Base-by-base conservation (phyloP, 1,140 invertebrate genomes). In the Lysiphlebus fabarum region DNA sequence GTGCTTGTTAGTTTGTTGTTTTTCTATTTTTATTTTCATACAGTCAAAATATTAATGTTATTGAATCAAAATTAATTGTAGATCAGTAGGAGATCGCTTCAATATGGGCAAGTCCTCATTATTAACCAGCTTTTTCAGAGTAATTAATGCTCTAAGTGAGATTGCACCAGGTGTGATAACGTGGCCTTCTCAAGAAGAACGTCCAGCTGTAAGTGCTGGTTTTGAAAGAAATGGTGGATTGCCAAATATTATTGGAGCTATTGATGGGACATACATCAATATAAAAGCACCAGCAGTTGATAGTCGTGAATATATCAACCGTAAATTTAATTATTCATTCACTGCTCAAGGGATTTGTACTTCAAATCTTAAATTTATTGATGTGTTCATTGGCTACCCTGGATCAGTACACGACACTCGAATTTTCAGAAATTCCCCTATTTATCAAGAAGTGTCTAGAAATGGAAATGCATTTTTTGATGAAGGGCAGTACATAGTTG, bases 211-310 rank as follows among this genome's bases (percentile, higher is more conserved):
- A 6, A 58, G 50, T 33, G 47, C 26, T 10, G 17, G 11, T 42
- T 58, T 58, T 44, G 14, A 34, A n/a, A 12, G 12, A 6, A 51
- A 50, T 26, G 37, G 38, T 40, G 36, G 40, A n/a, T 43, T 51
- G 10, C 9, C 3, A 5, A 42, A 58, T 45, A 40, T 59, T n/a
- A 61, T 61, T 26, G 59, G 53, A 6, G 59, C 45, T 26, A 14
- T 55, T 5, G 59, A 61, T 50, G 59, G 53, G 38, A 41, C 53
- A 14, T 55, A 47, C 17, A 50, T 61, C 12, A 43, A 17, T 42
- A 61, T 61, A 11, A 55, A 55, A 26, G 53, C 51, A 12, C 59
- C 47, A 34, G 12, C 36, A 33, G 53, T 17, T 5, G 14, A 50
- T 41, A 33, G 34, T 14, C 34, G 38, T 17, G 36, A 26, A 8